phyloP scores from a whole-genome alignment of 2,888 invertebrate genomes.

The Herminia tarsipennalis region DNA sequence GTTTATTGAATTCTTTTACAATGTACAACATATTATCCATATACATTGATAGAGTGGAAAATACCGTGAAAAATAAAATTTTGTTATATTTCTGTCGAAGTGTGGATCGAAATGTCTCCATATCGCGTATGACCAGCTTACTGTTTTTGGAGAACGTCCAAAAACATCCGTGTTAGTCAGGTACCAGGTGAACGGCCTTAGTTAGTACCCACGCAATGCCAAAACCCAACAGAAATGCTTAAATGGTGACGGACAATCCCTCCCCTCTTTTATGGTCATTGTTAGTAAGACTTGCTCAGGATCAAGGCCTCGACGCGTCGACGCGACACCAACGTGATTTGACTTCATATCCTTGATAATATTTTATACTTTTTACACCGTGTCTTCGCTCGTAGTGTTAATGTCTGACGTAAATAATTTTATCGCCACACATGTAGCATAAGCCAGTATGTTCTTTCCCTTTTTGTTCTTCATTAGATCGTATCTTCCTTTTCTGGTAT shows the following conservation, averaged over 20 bases:
- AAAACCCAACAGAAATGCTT: slow-evolving; percentile 47
- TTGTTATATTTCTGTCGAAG: slow-evolving; percentile 19
- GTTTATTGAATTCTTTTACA: no score
- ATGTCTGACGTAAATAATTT: slow-evolving; percentile 30
- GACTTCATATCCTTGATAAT: slow-evolving; percentile 38
- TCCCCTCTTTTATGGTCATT: slow-evolving; percentile 58
- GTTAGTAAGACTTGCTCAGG: slow-evolving; percentile 48
- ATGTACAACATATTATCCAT: no score
- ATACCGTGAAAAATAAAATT: slow-evolving; percentile 13
- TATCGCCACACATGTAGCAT: slow-evolving; percentile 32
- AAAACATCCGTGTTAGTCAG: slow-evolving; percentile 64
- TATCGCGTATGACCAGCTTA: slow-evolving; percentile 45
- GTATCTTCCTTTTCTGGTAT: slow-evolving; percentile 13
- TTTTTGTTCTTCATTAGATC: slow-evolving; percentile 24
- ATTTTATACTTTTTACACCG: slow-evolving; percentile 33
- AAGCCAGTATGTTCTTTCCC: slow-evolving; percentile 21
- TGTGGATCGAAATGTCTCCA: slow-evolving; percentile 27
- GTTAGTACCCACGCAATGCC: slow-evolving; percentile 66
- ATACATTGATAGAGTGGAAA: slow-evolving; percentile 14
- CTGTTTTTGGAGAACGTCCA: slow-evolving; percentile 74
- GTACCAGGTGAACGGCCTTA: slow-evolving; percentile 71
- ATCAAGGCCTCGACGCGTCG: slow-evolving; percentile 45
- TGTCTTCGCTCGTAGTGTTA: slow-evolving; percentile 21
- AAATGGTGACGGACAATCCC: slow-evolving; percentile 48
- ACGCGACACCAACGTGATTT: slow-evolving; percentile 41